Conservation (phyloP, 30 jellyfish, hydroid and myxozoan genomes). For the Chrysaora quinquecirrha region DNA sequence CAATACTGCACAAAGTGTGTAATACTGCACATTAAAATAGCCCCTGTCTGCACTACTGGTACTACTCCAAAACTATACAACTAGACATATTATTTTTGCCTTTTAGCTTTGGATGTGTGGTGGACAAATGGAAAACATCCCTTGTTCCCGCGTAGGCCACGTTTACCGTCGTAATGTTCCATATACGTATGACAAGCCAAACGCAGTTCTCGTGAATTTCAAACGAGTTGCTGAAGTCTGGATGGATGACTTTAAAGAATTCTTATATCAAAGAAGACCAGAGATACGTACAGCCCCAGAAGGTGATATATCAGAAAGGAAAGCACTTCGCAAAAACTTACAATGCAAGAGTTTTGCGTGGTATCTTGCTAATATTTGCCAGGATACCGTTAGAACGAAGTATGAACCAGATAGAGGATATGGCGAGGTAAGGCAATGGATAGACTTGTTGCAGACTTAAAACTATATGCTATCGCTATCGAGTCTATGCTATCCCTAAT, state of each 20-base stretch:
- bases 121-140: slow-evolving; percentile 95
- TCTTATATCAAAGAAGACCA: slow-evolving; percentile 83
- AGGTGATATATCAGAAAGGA: slow-evolving; percentile 80
- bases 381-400: slow-evolving; percentile 90
- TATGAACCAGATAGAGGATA: slow-evolving; percentile 96
- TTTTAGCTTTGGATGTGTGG: slow-evolving; percentile 99
- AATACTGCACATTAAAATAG: too few relatives aligned
- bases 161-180: slow-evolving; percentile 98
- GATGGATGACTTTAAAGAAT: slow-evolving; percentile 98
- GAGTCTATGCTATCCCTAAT: too few relatives aligned
- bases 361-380: slow-evolving; percentile 91
- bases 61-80: too few relatives aligned
- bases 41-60: too few relatives aligned
- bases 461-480: too few relatives aligned
- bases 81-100: too few relatives aligned
- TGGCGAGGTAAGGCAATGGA: slow-evolving; percentile 99
- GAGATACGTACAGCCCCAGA: slow-evolving; percentile 79
- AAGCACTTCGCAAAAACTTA: slow-evolving; percentile 69
- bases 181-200: slow-evolving; percentile 90
- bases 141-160: slow-evolving; percentile 99
- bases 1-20: too few relatives aligned
- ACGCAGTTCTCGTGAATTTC: slow-evolving; percentile 89
- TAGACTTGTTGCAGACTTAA: too few relatives aligned
- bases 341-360: slow-evolving; percentile 92
- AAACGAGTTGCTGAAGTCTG: slow-evolving; percentile 99